These are phyloP conservation scores for Halcyon malimbica DNA, from an alignment of 2,113 vertebrate species.

Conservation along the genomic window DNA sequence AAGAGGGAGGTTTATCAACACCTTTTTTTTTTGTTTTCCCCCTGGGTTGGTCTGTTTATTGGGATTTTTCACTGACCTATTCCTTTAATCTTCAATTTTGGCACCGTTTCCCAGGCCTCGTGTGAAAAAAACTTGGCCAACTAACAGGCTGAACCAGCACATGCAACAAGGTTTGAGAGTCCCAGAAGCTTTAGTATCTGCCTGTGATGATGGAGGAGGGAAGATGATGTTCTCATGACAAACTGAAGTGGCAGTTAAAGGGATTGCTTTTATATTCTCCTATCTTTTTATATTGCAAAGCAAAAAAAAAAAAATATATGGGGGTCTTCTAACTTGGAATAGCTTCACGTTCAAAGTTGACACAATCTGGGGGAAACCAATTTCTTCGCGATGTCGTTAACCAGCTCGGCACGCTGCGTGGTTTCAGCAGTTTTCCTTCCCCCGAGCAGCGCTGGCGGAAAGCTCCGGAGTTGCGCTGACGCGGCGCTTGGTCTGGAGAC, in stretches of 20 bases:
- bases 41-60: not conserved
- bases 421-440: not conserved
- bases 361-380: not conserved
- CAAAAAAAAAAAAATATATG: not conserved
- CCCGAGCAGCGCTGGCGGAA: not conserved
- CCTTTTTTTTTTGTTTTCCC: not conserved
- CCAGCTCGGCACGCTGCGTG: not conserved
- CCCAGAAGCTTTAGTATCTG: not conserved
- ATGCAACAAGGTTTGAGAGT: not conserved
- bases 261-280: not conserved
- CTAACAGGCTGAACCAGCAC: not conserved
- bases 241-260: not conserved
- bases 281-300: not conserved
- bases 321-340: not conserved
- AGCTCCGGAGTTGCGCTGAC: not conserved
- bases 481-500: not conserved
- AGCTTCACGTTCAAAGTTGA: not conserved
- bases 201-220: not conserved
- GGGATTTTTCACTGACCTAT: not conserved
- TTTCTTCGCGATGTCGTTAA: not conserved
- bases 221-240: not conserved
- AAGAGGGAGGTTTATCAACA: not conserved
- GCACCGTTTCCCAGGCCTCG: not conserved
- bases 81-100: not conserved
- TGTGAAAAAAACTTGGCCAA: not conserved